Evolutionary conservation across 2,113 vertebrate species (phyloP).

Genomic region (Bubo scandiacus): DNA sequence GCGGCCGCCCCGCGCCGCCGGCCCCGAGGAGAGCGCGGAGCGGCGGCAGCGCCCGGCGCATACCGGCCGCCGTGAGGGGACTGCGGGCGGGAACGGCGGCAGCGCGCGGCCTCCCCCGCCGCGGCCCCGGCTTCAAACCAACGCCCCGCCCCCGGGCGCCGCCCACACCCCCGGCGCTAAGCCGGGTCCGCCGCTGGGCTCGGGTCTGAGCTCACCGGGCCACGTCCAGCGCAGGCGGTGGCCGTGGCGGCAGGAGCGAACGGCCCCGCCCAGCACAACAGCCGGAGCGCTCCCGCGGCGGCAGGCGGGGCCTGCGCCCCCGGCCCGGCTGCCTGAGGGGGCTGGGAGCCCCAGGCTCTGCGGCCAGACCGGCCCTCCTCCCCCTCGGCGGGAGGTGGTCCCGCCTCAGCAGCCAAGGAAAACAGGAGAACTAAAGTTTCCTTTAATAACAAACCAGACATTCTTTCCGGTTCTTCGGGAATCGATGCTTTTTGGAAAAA

Average conservation of each 20-base stretch:
- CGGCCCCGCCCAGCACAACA: no score
- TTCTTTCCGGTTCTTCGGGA: background rate
- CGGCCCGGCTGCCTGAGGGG: no score
- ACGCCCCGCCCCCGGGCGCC: background rate
- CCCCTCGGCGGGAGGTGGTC: fast-evolving
- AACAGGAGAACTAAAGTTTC: no score
- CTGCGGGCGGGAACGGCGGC: background rate
- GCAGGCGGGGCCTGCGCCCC: no score
- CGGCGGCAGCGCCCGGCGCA: background rate
- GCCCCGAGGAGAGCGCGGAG: background rate
- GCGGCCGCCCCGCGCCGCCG: background rate
- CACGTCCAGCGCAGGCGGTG: no score
- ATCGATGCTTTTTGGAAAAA: fast-evolving
- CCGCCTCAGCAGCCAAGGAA: background rate
- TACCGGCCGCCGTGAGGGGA: background rate
- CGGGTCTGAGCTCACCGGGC: no score
- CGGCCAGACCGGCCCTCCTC: background rate
- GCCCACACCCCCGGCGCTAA: no score
- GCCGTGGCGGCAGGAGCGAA: no score
- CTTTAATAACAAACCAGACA: fast-evolving
- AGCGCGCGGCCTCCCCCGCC: background rate
- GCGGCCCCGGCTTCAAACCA: background rate
- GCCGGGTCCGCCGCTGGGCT: no score
- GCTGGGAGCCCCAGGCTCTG: background rate
- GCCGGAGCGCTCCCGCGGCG: no score